Conservation (phyloP, 2,113 vertebrate species). For the Toxostoma redivivum region DNA sequence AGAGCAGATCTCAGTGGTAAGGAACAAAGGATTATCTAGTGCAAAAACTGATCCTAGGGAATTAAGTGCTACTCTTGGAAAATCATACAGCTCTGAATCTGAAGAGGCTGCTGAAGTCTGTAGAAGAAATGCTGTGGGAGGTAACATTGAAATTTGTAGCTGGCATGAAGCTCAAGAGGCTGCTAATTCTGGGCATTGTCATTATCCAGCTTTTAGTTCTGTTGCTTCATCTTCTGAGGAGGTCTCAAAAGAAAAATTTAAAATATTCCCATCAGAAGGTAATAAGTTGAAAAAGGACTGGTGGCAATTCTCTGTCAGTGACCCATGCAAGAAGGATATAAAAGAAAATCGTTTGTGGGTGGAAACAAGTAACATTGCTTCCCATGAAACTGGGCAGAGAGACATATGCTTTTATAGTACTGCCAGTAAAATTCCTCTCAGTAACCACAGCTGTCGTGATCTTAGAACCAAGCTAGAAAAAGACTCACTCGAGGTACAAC, state of each 20-base stretch:
- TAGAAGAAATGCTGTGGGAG: not conserved
- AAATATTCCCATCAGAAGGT: not conserved
- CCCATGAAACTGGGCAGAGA: not conserved
- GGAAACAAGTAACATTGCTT: not conserved
- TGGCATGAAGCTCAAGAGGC: not conserved
- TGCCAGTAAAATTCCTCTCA: not conserved
- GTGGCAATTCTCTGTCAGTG: not conserved
- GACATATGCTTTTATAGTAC: not conserved
- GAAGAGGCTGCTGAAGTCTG: not conserved
- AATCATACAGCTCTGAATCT: not conserved
- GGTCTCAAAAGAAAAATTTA: conserved; percentile 3
- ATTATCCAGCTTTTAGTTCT: conserved; percentile 13
- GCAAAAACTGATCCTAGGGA: not conserved
- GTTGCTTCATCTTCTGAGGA: conserved; percentile 1
- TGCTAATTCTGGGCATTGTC: not conserved
- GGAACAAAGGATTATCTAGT: not conserved
- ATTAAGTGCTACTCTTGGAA: not conserved
- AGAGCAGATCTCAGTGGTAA: not conserved
- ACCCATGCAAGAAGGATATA: not conserved
- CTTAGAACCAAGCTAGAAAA: not conserved
- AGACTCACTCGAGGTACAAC: not conserved
- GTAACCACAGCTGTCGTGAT: not conserved
- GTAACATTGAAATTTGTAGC: not conserved
- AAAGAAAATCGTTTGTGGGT: not conserved
- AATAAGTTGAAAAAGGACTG: conserved; percentile 8